These are phyloP conservation scores for Phenganax subtilis DNA, from an alignment of 92 coral and sea anemone species.

Conservation along the genomic window DNA sequence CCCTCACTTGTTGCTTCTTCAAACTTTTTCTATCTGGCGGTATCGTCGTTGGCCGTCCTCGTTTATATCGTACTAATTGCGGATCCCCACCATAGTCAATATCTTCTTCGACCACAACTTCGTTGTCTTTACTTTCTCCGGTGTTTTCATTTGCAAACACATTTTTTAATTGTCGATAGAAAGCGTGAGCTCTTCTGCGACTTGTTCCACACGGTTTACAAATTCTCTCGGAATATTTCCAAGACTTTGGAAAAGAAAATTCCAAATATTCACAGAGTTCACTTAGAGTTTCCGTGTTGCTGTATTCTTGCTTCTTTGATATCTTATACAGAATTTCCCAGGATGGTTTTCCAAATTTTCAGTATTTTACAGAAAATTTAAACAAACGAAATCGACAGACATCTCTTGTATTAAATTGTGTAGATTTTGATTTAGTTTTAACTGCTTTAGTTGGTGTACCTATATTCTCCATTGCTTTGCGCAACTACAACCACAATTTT, in stretches of 20 bases:
- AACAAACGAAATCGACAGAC: conserved; percentile 25
- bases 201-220: conserved; percentile 14
- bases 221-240: not conserved
- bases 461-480: not conserved
- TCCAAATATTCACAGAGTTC: conserved; percentile 2
- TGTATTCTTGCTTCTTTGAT: conserved; percentile 24
- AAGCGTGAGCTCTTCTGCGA: not conserved
- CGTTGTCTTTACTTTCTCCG: conserved; percentile 6
- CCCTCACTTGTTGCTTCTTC: too few relatives aligned
- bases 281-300: not conserved
- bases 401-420: not conserved
- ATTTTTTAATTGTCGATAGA: not conserved
- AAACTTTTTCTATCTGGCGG: too few relatives aligned
- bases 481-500: too few relatives aligned
- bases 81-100: not conserved
- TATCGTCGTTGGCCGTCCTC: too few relatives aligned
- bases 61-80: too few relatives aligned
- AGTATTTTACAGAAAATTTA: conserved; percentile 25
- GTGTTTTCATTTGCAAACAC: not conserved
- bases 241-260: not conserved
- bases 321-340: conserved; percentile 36
- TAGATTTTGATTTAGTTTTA: not conserved
- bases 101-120: not conserved
- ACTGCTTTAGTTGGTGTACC: not conserved
- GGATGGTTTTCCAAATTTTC: conserved; percentile 35